phyloP scores from a whole-genome alignment of 1,140 invertebrate genomes.

The Drosophila takahashii region DNA sequence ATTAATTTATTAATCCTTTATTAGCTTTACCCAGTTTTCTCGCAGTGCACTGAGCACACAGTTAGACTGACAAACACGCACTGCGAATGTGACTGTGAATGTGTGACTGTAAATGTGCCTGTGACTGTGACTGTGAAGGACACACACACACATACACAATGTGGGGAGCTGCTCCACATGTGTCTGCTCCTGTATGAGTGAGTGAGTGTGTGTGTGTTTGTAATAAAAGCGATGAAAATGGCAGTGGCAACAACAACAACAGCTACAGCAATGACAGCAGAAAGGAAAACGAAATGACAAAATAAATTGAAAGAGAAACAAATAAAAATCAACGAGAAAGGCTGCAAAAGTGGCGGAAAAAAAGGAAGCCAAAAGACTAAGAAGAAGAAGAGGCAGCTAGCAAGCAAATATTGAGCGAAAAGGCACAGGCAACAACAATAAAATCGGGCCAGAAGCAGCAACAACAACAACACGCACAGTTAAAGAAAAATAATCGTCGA shows the following conservation, averaged over 20 bases:
- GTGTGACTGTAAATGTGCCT: slow-evolving; percentile 45
- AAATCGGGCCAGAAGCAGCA: slow-evolving; percentile 13
- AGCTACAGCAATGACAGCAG: slow-evolving; percentile 76
- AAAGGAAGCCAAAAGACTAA: slow-evolving; percentile 54
- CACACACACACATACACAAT: slow-evolving; percentile 56
- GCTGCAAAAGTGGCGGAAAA: slow-evolving; percentile 81
- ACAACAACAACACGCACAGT: slow-evolving; percentile 28
- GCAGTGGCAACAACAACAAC: slow-evolving; percentile 67
- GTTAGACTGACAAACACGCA: slow-evolving; percentile 52
- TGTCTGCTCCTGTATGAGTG: slow-evolving; percentile 34
- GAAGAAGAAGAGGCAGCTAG: slow-evolving; percentile 27
- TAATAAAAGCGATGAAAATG: slow-evolving; percentile 83
- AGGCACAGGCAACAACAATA: slow-evolving; percentile 53
- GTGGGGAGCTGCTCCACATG: slow-evolving; percentile 72
- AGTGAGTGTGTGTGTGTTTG: slow-evolving; percentile 63
- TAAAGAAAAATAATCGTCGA: slow-evolving; percentile 79
- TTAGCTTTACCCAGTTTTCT: neutral
- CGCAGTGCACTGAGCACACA: slow-evolving; percentile 28
- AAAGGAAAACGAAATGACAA: slow-evolving; percentile 83
- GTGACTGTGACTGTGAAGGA: slow-evolving; percentile 71
- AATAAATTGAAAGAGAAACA: slow-evolving; percentile 83
- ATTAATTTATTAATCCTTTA: neutral
- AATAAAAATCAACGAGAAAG: slow-evolving; percentile 83
- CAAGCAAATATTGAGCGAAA: slow-evolving; percentile 81
- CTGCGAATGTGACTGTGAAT: slow-evolving; percentile 45